A percentile compares a stretch with the other conserved stretches of the same genome.
Evolutionary conservation across 2,113 vertebrate genomes (phyloP).

Genomic region (Nanorana parkeri): DNA sequence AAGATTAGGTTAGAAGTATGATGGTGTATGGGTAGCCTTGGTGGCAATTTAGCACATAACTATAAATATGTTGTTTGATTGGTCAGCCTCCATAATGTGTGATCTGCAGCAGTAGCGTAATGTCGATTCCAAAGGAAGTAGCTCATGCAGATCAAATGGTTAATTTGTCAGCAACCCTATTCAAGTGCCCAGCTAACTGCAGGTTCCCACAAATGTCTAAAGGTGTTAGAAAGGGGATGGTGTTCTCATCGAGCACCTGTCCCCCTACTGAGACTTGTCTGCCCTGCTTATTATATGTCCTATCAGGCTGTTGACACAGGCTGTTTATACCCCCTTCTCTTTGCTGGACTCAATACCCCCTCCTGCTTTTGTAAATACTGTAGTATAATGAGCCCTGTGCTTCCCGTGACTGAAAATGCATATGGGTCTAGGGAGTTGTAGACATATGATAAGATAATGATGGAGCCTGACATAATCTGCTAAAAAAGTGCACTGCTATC

Average conservation of each 20-base stretch:
- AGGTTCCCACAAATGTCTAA: constrained; percentile 13
- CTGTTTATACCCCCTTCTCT: constrained; percentile 43
- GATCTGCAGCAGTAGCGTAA: no score
- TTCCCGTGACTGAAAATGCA: neutral
- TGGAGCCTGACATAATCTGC: neutral
- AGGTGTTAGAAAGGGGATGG: constrained; percentile 51
- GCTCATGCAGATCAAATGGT: no score
- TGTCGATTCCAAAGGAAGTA: no score
- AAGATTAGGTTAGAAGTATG: no score
- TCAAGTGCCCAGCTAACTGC: constrained; percentile 17
- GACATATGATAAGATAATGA: constrained; percentile 33
- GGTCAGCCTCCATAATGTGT: no score
- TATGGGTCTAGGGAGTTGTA: neutral
- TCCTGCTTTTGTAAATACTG: constrained; percentile 43
- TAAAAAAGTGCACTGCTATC: neutral
- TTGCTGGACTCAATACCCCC: constrained; percentile 31
- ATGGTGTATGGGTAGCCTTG: no score
- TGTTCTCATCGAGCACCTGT: constrained; percentile 30
- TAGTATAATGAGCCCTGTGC: constrained; percentile 7
- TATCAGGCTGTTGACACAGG: constrained; percentile 50
- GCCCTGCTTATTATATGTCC: constrained; percentile 32
- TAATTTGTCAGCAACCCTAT: neutral
- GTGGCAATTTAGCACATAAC: no score
- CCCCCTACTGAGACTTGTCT: constrained; percentile 42
- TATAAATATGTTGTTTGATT: no score